Evolutionary conservation across 2,113 vertebrate species (phyloP), one percentile per base, ranked within the genome.

Genomic region (Cyanistes caeruleus): DNA sequence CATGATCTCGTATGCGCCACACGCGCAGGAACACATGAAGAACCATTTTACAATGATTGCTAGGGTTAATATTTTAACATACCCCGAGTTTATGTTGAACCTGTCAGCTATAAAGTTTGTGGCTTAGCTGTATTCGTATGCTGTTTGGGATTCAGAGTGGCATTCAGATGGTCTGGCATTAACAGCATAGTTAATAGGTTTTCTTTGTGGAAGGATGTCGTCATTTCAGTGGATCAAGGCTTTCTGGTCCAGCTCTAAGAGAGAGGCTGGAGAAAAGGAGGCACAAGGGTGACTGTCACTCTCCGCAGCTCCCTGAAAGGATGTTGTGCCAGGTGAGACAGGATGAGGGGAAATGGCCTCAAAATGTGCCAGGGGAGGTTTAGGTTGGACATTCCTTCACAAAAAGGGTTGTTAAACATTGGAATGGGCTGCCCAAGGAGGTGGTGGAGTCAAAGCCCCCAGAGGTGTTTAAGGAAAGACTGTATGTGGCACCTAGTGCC

Each of bases 381-480:
- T 25, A 31, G 14, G 11, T 3, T 76, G 21, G 30, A 43, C 48
- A 23, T 69, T 89, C 56, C 33, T 62, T 31, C 48, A 31, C n/a
- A 19, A 15, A 62, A n/a, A 31, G n/a, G 4, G n/a, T 41, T 46
- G 7, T 59, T 60, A 48, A n/a, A 48, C 11, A 15, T 31, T 39
- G 39, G 28, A 68, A 53, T 17, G 13, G 39, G 23, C 39, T 68
- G 53, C 62, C 52, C 46, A 9, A 30, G 33, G 8, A 75, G 30
- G 30, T 41, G 62, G 13, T 6, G 0, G 17, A 76, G 10, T 68
- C 41, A 22, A 21, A 0, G 0, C 4, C 24, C 7, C 5, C 17
- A 5, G n/a, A n/a, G 9, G 17, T 9, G 11, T 55, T 62, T 13
- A 68, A 30, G 35, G 24, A 51, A 53, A 53, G 20, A 15, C 23